phyloP scores from a whole-genome alignment of 2,113 vertebrate genomes.

The Fukomys damarensis region DNA sequence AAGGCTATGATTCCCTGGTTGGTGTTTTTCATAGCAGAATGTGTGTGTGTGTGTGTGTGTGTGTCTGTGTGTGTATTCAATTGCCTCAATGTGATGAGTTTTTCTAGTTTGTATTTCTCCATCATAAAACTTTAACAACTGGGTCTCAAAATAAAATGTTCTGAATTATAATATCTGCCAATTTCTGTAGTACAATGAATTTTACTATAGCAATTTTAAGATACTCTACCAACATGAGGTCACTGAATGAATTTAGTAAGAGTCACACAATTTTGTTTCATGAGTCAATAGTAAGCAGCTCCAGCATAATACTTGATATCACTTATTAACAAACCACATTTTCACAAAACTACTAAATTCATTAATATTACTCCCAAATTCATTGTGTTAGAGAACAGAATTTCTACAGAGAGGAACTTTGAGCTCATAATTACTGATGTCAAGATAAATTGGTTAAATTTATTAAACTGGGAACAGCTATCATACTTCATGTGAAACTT shows the following conservation, averaged over 20 bases:
- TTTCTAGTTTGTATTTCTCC: not conserved
- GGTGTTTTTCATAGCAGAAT: not conserved
- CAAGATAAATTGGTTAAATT: slow-evolving; percentile 52
- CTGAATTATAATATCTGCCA: not conserved
- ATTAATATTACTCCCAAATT: slow-evolving; percentile 55
- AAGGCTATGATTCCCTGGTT: not conserved
- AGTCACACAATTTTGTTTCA: not conserved
- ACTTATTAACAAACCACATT: slow-evolving; percentile 18
- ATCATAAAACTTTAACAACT: not conserved
- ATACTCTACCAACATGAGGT: not conserved
- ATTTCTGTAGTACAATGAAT: slow-evolving; percentile 2
- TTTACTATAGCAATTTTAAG: not conserved
- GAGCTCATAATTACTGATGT: slow-evolving; percentile 40
- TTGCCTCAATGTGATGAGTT: not conserved
- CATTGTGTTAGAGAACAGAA: not conserved
- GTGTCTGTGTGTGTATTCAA: not conserved
- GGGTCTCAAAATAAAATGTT: not conserved
- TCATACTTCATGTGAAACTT: slow-evolving; percentile 53
- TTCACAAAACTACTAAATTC: slow-evolving; percentile 45
- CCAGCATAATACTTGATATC: not conserved
- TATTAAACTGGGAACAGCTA: slow-evolving; percentile 50
- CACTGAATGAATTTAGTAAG: not conserved
- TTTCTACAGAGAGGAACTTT: slow-evolving; percentile 24
- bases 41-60: not conserved
- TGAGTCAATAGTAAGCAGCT: not conserved